Base-by-base conservation (phyloP, 2,797 vertebrate species). In the Cichlasoma orientale region DNA sequence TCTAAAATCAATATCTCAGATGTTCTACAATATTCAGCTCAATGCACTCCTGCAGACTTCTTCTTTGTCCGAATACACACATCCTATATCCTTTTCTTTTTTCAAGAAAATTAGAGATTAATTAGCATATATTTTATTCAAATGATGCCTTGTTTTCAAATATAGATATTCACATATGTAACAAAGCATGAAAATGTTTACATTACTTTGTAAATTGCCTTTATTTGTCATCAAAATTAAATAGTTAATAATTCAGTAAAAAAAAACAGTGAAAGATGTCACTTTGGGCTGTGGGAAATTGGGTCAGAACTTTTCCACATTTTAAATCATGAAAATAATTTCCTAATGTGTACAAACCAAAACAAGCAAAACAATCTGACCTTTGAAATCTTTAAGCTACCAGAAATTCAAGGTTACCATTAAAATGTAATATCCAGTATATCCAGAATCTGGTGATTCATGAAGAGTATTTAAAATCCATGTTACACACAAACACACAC, bases 341-440 rank as follows among this genome's bases (percentile, higher is more conserved):
- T 14, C 41, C 14, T 47, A 16, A 47, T 47, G 13, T 16, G 4
- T 18, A 18, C 5, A 47, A 55, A 11, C 18, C 3, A 11, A n/a
- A n/a, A 4, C 11, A 4, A 29, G 21, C 3, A 41, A 31, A 74
- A 25, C 27, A 31, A n/a, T 38, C 47, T 55, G 23, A 2, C 5
- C 54, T 85, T 78, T 25, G 33, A 29, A 25, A 11, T 19, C 7
- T 41, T 82, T 21, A 25, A 55, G 1, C 18, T 47, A 41, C 56
- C 69, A 18, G 47, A 82, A 68, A 50, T 29, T 53, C 50, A 38
- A 18, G 36, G 27, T 23, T 70, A 57, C 29, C 44, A 10, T 83
- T 82, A 56, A 82, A 75, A 18, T 71, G 71, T 61, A 72, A 79
- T 79, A 75, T 68, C 38, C 66, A 55, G 16, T 38, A 47, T 78